Percentiles rank a stretch among this genome's conserved stretches.
phyloP scores from a whole-genome alignment of 1,140 invertebrate genomes.

The Eueides isabella region DNA sequence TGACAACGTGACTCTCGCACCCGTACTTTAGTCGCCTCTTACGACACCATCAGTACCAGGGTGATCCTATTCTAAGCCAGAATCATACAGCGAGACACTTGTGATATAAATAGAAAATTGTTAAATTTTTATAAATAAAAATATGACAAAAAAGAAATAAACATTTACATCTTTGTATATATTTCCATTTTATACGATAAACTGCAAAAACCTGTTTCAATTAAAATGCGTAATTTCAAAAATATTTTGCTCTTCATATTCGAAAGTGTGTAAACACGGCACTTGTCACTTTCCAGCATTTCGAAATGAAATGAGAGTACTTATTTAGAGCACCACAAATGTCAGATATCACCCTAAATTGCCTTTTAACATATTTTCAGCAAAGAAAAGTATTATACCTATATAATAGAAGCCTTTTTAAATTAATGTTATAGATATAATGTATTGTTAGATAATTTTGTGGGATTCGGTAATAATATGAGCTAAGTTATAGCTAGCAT shows the following conservation, averaged over 20 bases:
- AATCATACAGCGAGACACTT: no score
- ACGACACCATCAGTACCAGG: no score
- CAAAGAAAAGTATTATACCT: slow-evolving; percentile 5
- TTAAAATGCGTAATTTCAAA: no score
- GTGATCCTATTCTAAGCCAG: no score
- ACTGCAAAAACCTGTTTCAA: no score
- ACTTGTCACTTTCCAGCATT: slow-evolving; percentile 17
- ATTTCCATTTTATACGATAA: background rate
- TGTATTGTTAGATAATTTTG: background rate
- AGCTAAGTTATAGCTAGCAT: background rate
- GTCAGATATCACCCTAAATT: slow-evolving; percentile 20
- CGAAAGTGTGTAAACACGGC: slow-evolving; percentile 1
- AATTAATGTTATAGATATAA: background rate
- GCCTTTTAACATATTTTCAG: slow-evolving; percentile 22
- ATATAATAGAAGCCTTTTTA: slow-evolving; percentile 18
- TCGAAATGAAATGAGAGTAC: slow-evolving; percentile 20
- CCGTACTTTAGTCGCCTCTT: no score
- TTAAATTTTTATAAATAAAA: no score
- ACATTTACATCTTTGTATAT: no score
- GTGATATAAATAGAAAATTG: no score
- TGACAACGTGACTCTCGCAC: no score
- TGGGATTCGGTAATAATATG: background rate
- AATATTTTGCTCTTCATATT: background rate
- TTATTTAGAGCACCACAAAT: slow-evolving; percentile 24
- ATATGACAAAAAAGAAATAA: no score